Evolutionary conservation across 2,113 vertebrate species (phyloP), one percentile per base, ranked within the genome.

Genomic region (Cebidichthys violaceus): DNA sequence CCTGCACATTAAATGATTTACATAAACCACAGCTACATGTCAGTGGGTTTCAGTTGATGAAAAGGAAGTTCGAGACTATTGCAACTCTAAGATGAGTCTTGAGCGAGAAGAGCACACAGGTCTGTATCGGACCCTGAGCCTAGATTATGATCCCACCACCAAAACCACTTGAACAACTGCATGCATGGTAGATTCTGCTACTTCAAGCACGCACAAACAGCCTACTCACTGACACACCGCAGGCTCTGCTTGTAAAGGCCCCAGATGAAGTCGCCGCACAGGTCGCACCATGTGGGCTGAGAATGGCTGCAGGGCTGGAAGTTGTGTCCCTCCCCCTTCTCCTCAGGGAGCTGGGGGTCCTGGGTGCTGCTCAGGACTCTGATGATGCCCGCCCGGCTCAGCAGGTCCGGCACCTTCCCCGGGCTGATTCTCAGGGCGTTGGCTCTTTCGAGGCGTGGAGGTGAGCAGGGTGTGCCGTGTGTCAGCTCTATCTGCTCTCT

Each of bases 181-280:
- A 55, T 67, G 50, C 52, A 17, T 37, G 7, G 59, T 35, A 33
- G 24, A 27, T 27, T 9, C 52, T 33, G 11, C 4, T 54, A 9
- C 5, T 18, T n/a, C 24, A n/a, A 6, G n/a, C n/a, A n/a, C 14
- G 8, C 64, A 14, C 35, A 61, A 33, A 59, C 13, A 47, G 4
- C 55, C 39, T 45, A 79, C 96, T 96, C 95, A 99, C 98, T 93
- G 90, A 93, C 86, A 93, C 98, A 99, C 86, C 97, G 97, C 86
- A 99, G 96, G 75, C 96, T 97, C 94, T 97, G 98, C 88, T 96
- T 97, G 95, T 97, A 97, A 59, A 98, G 92, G 50, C 98, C 98
- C 98, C 98, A 99, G 92, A 99, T 97, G 93, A 99, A 99, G 70
- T 98, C 97, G 7, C 98, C 98, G 77, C 98, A 99, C 88, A 98